These are phyloP conservation scores for Drosophila pectinifera DNA, from an alignment of 1,140 invertebrate species.

Conservation along the genomic window DNA sequence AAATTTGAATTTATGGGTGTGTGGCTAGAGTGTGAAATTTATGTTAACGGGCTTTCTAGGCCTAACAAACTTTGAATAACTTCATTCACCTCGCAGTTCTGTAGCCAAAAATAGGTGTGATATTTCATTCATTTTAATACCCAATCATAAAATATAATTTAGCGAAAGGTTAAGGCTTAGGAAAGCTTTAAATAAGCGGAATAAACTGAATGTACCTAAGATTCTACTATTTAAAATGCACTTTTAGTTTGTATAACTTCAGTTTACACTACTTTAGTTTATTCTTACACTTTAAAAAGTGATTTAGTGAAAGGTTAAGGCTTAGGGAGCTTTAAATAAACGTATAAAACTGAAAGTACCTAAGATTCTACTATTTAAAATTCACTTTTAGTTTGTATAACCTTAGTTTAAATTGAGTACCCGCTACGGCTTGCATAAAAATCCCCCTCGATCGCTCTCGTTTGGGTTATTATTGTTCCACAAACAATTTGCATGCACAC, in stretches of 20 bases:
- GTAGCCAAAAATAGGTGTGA: constrained; percentile 20
- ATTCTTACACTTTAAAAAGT: background rate
- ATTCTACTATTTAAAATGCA: background rate
- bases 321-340: no score
- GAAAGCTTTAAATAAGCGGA: no score
- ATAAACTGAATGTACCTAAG: no score
- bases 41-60: constrained; percentile 11
- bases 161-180: background rate
- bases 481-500: constrained; percentile 28
- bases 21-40: no score
- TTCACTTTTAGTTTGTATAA: background rate
- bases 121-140: background rate
- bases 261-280: background rate
- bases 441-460: background rate
- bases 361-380: background rate
- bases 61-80: constrained; percentile 5
- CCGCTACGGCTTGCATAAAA: background rate
- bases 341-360: no score
- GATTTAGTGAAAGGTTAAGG: background rate
- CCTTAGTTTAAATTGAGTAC: constrained; percentile 3
- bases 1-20: constrained; percentile 21
- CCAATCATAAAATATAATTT: no score
- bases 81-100: background rate
- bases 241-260: background rate
- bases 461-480: constrained; percentile 17